A percentile compares a stretch with the other conserved stretches of the same genome.
phyloP scores from a whole-genome alignment of 2,888 invertebrate species.

The Iphiclides podalirius region DNA sequence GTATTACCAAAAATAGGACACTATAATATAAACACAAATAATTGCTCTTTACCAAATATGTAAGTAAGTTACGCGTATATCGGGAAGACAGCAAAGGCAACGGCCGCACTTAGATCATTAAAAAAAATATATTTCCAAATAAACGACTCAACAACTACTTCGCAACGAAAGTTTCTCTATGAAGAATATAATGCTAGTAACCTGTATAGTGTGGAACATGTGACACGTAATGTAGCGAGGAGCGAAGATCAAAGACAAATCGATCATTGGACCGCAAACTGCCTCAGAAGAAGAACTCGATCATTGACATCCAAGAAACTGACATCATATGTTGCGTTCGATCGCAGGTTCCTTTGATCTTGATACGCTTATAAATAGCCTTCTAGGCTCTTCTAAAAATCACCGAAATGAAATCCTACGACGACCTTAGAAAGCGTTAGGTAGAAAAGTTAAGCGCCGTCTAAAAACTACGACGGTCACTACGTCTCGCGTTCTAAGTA shows the following conservation, averaged over 20 bases:
- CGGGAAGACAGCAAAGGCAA: background rate
- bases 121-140: too few species aligned
- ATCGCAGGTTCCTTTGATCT: slow-evolving; percentile 3
- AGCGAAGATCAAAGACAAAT: slow-evolving; percentile 1
- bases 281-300: background rate
- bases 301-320: background rate
- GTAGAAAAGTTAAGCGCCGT: slow-evolving; percentile 20
- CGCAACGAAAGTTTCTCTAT: background rate
- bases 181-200: slow-evolving; percentile 8
- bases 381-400: background rate
- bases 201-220: slow-evolving; percentile 14
- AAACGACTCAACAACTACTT: slow-evolving; percentile 10
- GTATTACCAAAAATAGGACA: too few species aligned
- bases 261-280: too few species aligned
- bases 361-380: slow-evolving; percentile 1
- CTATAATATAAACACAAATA: background rate
- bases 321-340: too few species aligned
- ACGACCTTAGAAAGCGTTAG: slow-evolving; percentile 15
- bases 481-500: slow-evolving; percentile 14
- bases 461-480: slow-evolving; percentile 14
- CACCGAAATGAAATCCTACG: slow-evolving; percentile 12
- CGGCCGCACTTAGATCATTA: background rate
- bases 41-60: too few species aligned
- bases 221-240: background rate
- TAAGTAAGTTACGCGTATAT: too few species aligned